These are phyloP conservation scores for Anoplopoma fimbria DNA, from an alignment of 2,113 vertebrate species.

Conservation along the genomic window DNA sequence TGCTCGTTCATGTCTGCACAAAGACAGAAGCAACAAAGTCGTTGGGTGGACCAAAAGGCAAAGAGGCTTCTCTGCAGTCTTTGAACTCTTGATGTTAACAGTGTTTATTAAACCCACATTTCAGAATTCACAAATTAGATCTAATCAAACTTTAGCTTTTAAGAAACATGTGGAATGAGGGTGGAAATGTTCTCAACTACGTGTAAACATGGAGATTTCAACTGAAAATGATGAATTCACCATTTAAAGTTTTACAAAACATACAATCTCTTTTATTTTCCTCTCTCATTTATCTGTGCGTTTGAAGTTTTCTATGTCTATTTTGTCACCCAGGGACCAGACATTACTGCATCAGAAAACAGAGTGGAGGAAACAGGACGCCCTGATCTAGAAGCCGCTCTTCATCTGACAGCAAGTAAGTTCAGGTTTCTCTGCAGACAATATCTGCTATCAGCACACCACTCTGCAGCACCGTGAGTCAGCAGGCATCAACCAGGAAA, in stretches of 20 bases:
- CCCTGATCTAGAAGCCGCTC: not conserved
- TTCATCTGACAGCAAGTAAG: not conserved
- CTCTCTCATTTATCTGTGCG: not conserved
- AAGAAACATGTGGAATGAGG: not conserved
- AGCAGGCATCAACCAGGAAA: slow-evolving; percentile 60
- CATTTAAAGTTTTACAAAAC: no score
- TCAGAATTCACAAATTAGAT: not conserved
- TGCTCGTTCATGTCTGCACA: slow-evolving; percentile 93
- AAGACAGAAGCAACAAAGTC: slow-evolving; percentile 4
- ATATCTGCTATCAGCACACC: slow-evolving; percentile 56
- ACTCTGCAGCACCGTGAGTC: slow-evolving; percentile 72
- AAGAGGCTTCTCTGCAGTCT: not conserved
- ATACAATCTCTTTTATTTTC: not conserved
- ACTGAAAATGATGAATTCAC: no score
- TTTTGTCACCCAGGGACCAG: slow-evolving; percentile 2
- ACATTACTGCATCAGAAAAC: slow-evolving; percentile 2
- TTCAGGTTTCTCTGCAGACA: slow-evolving; percentile 63
- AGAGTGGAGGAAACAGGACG: slow-evolving; percentile 1
- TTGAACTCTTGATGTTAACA: not conserved
- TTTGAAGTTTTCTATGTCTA: not conserved
- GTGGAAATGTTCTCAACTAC: not conserved
- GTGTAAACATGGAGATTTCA: no score
- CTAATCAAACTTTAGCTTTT: not conserved
- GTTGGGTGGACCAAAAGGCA: not conserved
- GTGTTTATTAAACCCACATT: not conserved